These are phyloP conservation scores for Canis aureus DNA, from an alignment of 2,113 vertebrate genomes.

Conservation along the genomic window DNA sequence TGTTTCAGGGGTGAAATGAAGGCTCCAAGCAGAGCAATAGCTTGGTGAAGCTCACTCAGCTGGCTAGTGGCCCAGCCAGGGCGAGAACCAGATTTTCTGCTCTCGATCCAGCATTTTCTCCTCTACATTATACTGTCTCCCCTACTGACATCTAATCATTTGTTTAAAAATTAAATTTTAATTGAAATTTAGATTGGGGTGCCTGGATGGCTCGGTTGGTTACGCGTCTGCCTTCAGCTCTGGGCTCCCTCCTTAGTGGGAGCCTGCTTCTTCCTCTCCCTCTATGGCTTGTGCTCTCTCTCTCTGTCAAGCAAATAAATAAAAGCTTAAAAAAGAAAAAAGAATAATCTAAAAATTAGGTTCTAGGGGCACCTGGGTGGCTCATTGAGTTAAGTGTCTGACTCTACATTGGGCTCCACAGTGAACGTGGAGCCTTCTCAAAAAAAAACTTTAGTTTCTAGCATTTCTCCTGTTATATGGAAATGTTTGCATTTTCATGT, in stretches of 20 bases:
- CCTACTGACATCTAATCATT: neutral
- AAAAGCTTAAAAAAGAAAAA: too few species aligned
- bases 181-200: neutral
- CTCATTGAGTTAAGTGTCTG: neutral
- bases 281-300: too few species aligned
- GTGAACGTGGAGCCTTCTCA: neutral
- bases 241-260: too few species aligned
- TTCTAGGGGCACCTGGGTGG: too few species aligned
- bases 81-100: neutral
- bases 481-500: neutral
- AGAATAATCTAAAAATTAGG: too few species aligned
- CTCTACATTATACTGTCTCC: neutral
- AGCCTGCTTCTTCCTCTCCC: too few species aligned
- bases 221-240: neutral
- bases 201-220: neutral
- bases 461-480: neutral
- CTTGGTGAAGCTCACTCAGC: neutral
- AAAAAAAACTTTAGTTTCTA: neutral
- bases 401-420: neutral
- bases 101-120: neutral
- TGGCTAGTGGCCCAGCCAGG: fast-evolving
- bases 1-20: neutral
- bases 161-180: neutral
- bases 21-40: too few species aligned
- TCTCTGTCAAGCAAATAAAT: too few species aligned